Conservation (phyloP, 2,888 invertebrate genomes). For the Philopedon plagiatum region DNA sequence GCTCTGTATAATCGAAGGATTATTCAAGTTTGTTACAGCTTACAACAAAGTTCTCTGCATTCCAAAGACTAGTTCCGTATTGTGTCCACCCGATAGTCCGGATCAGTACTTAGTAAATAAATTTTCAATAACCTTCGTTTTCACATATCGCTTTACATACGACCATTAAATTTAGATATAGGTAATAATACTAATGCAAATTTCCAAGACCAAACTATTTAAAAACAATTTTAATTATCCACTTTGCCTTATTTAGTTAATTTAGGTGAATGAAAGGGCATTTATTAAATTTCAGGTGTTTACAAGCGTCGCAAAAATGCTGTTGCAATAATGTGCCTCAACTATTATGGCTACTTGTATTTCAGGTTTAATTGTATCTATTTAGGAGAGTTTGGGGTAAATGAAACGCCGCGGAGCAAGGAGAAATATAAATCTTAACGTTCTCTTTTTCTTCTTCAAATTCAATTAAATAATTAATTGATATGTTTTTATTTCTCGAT, state of each 20-base stretch:
- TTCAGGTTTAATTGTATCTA: conserved; percentile 21
- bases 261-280: conserved; percentile 14
- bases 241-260: background rate
- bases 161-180: too few species aligned
- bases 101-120: background rate
- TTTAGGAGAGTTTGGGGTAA: background rate
- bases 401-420: too few species aligned
- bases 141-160: background rate
- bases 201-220: background rate
- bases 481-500: too few species aligned
- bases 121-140: background rate
- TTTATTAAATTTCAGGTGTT: conserved; percentile 19
- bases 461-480: too few species aligned
- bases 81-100: too few species aligned
- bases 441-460: too few species aligned
- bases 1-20: too few species aligned
- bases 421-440: too few species aligned
- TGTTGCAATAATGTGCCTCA: conserved; percentile 13
- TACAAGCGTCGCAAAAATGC: conserved; percentile 12
- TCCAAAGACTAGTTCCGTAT: too few species aligned
- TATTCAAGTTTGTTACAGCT: too few species aligned
- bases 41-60: too few species aligned
- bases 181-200: too few species aligned
- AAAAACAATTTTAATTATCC: conserved; percentile 1
- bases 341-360: background rate